phyloP scores from a whole-genome alignment of 1,140 invertebrate genomes.

The fruit fly (Drosophila melanogaster) region Release_6_plus_ISO1_MT NC_004354.4:19772501-19773000 shows the following conservation, averaged over 20 bases:
- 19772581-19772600: slow-evolving; percentile 76
- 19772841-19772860: slow-evolving; percentile 56
- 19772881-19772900: slow-evolving; percentile 40
- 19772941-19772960: too few species aligned
- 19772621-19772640: slow-evolving; percentile 53
- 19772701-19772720: slow-evolving; percentile 52
- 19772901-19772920: neutral
- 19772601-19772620: slow-evolving; percentile 80
- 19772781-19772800: neutral
- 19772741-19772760: neutral
- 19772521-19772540: neutral
- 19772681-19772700: slow-evolving; percentile 1
- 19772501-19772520: slow-evolving; percentile 1
- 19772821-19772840: slow-evolving; percentile 81
- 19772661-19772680: neutral
- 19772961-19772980: neutral
- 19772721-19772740: slow-evolving; percentile 20
- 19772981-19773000: too few species aligned
- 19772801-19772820: slow-evolving; percentile 34
- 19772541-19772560: slow-evolving; percentile 9
- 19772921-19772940: neutral
- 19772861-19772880: slow-evolving; percentile 20
- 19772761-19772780: neutral
- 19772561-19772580: slow-evolving; percentile 51
- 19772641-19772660: slow-evolving; percentile 19